A percentile compares a stretch with the other conserved stretches of the same genome.
Conservation (phyloP, 2,888 invertebrate species). For the Ochlodes sylvanus region DNA sequence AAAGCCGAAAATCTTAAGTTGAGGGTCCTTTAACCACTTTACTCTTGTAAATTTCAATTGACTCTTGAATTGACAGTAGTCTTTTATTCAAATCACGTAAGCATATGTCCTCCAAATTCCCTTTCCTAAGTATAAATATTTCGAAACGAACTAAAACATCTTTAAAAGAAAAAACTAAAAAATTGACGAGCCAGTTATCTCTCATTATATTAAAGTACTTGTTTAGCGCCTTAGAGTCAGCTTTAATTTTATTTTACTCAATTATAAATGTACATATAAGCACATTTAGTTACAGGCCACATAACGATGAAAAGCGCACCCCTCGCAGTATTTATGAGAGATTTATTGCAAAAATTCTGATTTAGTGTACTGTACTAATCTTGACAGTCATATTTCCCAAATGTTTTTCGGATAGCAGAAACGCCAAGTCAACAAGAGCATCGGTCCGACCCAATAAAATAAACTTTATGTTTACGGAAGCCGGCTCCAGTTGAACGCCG, state of each 20-base stretch:
- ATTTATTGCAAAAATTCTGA: not conserved
- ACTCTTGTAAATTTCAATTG: too few relatives aligned
- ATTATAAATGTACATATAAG: too few relatives aligned
- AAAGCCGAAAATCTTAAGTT: not conserved
- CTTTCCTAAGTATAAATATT: not conserved
- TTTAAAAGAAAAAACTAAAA: too few relatives aligned
- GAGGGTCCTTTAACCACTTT: too few relatives aligned
- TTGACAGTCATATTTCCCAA: slow-evolving; percentile 4
- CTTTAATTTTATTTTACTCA: too few relatives aligned
- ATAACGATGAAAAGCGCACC: too few relatives aligned
- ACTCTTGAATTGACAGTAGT: not conserved
- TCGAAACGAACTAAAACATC: not conserved
- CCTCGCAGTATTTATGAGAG: not conserved
- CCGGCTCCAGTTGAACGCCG: slow-evolving; percentile 7
- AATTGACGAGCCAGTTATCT: too few relatives aligned
- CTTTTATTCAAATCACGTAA: too few relatives aligned
- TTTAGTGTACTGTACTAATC: not conserved
- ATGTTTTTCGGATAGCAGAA: slow-evolving; percentile 14
- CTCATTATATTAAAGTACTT: too few relatives aligned
- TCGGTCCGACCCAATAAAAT: slow-evolving; percentile 19
- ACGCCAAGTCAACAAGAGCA: slow-evolving; percentile 10
- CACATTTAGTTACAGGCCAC: too few relatives aligned
- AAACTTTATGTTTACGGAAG: slow-evolving; percentile 28
- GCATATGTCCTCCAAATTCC: too few relatives aligned
- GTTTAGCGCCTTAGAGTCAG: too few relatives aligned